phyloP scores from a whole-genome alignment of 2,113 vertebrate genomes.

The Pluvianellus socialis region DNA sequence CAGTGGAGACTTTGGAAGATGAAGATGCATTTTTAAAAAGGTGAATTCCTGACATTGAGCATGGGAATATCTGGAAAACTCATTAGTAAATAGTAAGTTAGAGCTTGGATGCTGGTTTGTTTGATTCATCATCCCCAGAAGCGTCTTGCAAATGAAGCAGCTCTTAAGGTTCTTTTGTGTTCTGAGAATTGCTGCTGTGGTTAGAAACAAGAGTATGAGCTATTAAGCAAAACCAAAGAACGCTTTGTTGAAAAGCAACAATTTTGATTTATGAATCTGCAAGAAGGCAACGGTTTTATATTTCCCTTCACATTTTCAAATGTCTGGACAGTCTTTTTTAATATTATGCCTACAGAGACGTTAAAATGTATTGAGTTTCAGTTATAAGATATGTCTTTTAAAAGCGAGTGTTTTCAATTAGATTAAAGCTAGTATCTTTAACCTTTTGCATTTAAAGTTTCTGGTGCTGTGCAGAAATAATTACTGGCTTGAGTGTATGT shows the following conservation, averaged over 20 bases:
- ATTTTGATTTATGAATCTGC: constrained; percentile 36
- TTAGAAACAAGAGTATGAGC: constrained; percentile 18
- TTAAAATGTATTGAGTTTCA: neutral
- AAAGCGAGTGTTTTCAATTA: neutral
- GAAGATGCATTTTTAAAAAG: neutral
- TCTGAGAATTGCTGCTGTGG: constrained; percentile 63
- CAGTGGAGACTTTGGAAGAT: neutral
- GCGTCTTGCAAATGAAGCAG: constrained; percentile 44
- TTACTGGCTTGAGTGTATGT: neutral
- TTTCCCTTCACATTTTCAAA: neutral
- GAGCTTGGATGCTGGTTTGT: neutral
- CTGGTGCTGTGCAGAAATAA: constrained; percentile 5
- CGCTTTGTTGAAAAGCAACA: constrained; percentile 43
- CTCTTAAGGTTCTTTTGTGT: constrained; percentile 3
- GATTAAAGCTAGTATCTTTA: neutral
- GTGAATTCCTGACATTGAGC: neutral
- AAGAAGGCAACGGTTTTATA: neutral
- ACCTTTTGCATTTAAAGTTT: neutral
- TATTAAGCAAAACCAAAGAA: constrained; percentile 40
- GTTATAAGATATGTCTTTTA: rapidly evolving
- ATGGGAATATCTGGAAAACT: neutral
- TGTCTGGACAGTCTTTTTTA: neutral
- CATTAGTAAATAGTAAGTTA: neutral
- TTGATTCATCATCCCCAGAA: constrained; percentile 31
- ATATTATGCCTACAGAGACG: neutral